phyloP scores from a whole-genome alignment of 1,140 invertebrate species.

The Scylla paramamosain region DNA sequence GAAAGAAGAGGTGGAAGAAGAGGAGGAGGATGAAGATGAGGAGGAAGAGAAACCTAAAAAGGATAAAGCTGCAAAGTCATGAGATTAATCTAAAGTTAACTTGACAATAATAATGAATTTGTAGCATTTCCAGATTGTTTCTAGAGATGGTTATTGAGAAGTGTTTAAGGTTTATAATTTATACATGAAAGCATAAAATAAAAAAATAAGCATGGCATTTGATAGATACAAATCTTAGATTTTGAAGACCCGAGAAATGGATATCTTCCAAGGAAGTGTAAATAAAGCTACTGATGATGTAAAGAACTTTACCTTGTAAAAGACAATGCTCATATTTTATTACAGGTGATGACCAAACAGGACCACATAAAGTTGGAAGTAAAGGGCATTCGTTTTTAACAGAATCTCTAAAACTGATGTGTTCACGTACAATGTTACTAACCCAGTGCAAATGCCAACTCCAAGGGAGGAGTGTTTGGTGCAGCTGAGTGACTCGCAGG shows the following conservation, averaged over 20 bases:
- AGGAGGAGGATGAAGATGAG: conserved; percentile 68
- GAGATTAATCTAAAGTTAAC: conserved; percentile 49
- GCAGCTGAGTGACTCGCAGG: background rate
- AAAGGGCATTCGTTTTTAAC: conserved; percentile 37
- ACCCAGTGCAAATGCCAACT: background rate
- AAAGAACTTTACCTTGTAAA: conserved; percentile 44
- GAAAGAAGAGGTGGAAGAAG: conserved; percentile 62
- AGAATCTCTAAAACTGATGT: conserved; percentile 58
- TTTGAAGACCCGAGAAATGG: background rate
- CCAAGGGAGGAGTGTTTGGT: background rate
- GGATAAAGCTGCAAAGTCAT: conserved; percentile 65
- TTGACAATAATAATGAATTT: conserved; percentile 47
- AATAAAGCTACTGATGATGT: background rate
- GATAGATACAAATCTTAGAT: conserved; percentile 27
- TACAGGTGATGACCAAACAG: conserved; percentile 9
- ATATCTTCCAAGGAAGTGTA: background rate
- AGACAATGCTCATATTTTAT: conserved; percentile 50
- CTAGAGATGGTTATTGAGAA: conserved; percentile 46
- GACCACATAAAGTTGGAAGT: background rate
- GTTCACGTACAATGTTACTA: conserved; percentile 42
- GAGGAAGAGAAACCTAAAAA: conserved; percentile 65
- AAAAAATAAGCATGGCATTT: conserved; percentile 55
- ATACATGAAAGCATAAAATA: background rate
- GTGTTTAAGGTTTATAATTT: conserved; percentile 42
- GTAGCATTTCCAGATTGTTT: conserved; percentile 50